Conservation (phyloP, 2,797 vertebrate genomes). For the Knipowitschia caucasica region DNA sequence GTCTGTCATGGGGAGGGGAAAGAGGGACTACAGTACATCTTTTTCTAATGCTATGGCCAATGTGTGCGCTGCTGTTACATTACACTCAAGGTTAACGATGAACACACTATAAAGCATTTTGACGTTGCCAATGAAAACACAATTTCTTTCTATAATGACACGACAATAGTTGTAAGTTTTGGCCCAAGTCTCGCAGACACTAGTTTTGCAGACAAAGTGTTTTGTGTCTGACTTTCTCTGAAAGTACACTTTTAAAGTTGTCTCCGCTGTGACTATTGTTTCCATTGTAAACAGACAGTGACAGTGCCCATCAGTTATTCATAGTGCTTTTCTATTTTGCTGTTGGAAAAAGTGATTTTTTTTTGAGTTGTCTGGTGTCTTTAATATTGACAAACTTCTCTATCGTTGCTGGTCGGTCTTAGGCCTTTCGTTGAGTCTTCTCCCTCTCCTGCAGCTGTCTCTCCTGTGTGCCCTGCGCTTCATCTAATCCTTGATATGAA, state of each 20-base stretch:
- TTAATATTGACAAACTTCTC: conserved; percentile 33
- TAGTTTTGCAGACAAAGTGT: not conserved
- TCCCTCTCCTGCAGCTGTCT: conserved; percentile 40
- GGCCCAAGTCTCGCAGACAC: not conserved
- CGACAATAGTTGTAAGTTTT: no score
- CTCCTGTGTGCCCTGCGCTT: conserved; percentile 54
- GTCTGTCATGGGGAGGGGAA: no score
- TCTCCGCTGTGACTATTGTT: conserved; percentile 4
- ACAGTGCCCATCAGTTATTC: conserved; percentile 19
- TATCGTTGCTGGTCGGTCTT: conserved; percentile 43
- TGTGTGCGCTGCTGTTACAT: not conserved
- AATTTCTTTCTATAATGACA: no score
- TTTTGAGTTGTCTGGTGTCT: conserved; percentile 35
- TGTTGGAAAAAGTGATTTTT: conserved; percentile 26
- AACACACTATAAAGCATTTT: not conserved
- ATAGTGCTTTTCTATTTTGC: conserved; percentile 17
- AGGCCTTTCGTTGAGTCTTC: conserved; percentile 37
- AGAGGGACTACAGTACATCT: no score
- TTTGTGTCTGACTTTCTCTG: conserved; percentile 4
- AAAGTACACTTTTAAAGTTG: conserved; percentile 12
- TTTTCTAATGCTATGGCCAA: not conserved
- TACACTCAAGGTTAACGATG: not conserved
- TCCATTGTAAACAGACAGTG: conserved; percentile 4
- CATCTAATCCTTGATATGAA: conserved; percentile 79
- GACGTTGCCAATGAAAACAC: not conserved